These are phyloP conservation scores for Syrista parreyssii DNA, from an alignment of 2,888 invertebrate genomes.

Conservation along the genomic window DNA sequence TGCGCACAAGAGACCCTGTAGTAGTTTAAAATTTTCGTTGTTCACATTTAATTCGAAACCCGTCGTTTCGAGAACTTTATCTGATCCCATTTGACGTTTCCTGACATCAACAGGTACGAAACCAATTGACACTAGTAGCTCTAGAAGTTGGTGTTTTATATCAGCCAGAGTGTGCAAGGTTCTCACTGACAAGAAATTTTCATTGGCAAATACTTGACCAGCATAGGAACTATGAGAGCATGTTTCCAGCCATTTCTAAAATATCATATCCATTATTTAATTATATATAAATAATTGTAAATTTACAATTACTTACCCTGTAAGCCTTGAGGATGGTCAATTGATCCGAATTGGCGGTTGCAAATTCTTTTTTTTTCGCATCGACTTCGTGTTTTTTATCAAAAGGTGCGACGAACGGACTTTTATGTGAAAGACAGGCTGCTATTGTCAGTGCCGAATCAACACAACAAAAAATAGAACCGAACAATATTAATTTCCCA, in stretches of 20 bases:
- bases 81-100: constrained; percentile 69
- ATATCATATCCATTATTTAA: constrained; percentile 4
- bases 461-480: constrained; percentile 91
- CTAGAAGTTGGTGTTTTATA: constrained; percentile 85
- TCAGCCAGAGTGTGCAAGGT: constrained; percentile 87
- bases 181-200: constrained; percentile 85
- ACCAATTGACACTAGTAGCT: constrained; percentile 80
- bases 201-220: constrained; percentile 82
- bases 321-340: constrained; percentile 87
- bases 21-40: constrained; percentile 78
- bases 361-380: constrained; percentile 79
- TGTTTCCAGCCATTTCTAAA: constrained; percentile 83
- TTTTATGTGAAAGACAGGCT: constrained; percentile 83
- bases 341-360: constrained; percentile 88
- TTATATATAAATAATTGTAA: neutral
- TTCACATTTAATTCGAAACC: constrained; percentile 78
- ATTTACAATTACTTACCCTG: constrained; percentile 69
- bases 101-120: constrained; percentile 79
- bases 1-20: constrained; percentile 88
- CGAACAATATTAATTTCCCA: constrained; percentile 92
- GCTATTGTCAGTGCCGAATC: constrained; percentile 94
- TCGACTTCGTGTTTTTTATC: constrained; percentile 79
- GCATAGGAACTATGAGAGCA: constrained; percentile 74
- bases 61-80: constrained; percentile 75
- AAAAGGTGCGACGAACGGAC: constrained; percentile 81